phyloP scores from a whole-genome alignment of 2,888 invertebrate genomes.

The Cryptocephalus primarius region DNA sequence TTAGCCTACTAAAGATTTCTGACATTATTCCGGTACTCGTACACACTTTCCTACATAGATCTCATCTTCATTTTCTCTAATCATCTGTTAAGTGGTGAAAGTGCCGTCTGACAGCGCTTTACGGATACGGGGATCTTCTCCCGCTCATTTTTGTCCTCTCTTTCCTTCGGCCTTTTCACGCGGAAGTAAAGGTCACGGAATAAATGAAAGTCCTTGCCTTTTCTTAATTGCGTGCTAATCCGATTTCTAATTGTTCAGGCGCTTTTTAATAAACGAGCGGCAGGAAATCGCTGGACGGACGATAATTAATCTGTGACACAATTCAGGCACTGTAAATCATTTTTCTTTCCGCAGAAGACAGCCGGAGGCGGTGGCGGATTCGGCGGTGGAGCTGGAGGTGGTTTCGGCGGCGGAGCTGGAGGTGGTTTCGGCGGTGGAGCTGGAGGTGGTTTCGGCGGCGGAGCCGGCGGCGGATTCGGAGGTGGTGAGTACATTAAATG shows the following conservation, averaged over 20 bases:
- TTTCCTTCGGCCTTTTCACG: neutral
- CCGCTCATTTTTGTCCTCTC: no score
- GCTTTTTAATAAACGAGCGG: no score
- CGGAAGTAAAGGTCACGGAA: neutral
- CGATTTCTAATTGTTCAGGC: no score
- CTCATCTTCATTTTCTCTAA: constrained; percentile 2
- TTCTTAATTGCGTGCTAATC: no score
- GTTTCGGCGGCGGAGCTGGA: constrained; percentile 21
- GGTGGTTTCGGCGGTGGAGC: constrained; percentile 38
- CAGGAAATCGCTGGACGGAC: no score
- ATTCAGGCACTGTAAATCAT: neutral
- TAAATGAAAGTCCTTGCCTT: neutral
- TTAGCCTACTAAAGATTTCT: no score
- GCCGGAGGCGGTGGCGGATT: constrained; percentile 19
- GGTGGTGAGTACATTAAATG: constrained; percentile 25
- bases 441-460: constrained; percentile 29
- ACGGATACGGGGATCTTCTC: neutral
- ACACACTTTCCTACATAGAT: no score
- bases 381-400: constrained; percentile 26
- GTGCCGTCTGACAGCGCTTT: constrained; percentile 3
- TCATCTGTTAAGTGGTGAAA: constrained; percentile 10
- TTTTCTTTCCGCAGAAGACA: constrained; percentile 16
- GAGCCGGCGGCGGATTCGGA: constrained; percentile 34
- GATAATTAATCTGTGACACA: no score
- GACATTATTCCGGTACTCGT: no score